A percentile compares a stretch with the other conserved stretches of the same genome.
Conservation (phyloP, 1,140 invertebrate genomes). For the Anthonomus grandis region DNA sequence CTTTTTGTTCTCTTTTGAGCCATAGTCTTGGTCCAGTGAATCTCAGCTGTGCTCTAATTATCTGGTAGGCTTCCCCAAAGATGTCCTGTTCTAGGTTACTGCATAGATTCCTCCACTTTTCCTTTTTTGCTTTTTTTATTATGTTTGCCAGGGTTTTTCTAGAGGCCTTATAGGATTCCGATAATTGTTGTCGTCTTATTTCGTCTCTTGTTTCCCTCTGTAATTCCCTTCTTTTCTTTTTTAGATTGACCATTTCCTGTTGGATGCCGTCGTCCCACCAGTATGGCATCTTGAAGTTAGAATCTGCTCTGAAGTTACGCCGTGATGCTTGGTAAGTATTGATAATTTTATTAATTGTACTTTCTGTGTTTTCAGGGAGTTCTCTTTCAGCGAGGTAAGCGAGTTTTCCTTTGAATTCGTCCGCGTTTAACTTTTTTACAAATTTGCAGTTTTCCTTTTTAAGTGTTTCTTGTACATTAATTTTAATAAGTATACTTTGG, state of each 20-base stretch:
- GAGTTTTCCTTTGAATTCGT: background rate
- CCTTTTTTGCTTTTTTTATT: constrained; percentile 3
- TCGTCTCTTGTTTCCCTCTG: background rate
- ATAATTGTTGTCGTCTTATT: background rate
- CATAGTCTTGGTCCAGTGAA: background rate
- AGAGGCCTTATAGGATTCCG: background rate
- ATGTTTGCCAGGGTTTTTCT: constrained; percentile 5
- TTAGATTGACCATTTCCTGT: background rate
- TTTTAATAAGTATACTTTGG: background rate
- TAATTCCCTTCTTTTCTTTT: background rate
- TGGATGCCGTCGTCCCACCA: background rate
- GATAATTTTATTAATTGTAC: background rate
- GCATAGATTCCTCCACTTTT: constrained; percentile 6
- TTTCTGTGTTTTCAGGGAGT: too few species aligned
- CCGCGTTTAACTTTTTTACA: background rate
- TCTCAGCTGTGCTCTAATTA: background rate
- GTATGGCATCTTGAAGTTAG: background rate
- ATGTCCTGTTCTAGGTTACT: constrained; percentile 8
- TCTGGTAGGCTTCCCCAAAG: constrained; percentile 13
- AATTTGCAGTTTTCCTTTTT: background rate
- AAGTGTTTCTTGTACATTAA: background rate
- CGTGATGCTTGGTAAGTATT: background rate
- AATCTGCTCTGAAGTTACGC: background rate
- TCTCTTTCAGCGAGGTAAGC: background rate
- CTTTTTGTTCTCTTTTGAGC: background rate